phyloP scores from a whole-genome alignment of 2,113 vertebrate genomes.

The Tylochromis polylepis region DNA sequence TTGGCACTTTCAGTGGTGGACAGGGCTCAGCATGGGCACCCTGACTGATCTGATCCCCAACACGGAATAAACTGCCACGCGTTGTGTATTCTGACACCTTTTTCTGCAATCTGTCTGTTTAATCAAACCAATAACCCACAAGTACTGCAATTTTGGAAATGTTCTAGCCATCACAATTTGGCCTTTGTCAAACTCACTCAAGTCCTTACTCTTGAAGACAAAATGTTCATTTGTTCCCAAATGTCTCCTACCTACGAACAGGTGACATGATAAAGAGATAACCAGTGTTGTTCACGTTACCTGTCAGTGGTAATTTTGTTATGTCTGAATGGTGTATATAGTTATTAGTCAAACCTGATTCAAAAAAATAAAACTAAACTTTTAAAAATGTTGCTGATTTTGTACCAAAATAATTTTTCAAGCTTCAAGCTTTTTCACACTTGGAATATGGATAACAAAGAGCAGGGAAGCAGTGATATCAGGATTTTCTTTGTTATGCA shows the following conservation, averaged over 20 bases:
- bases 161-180: background rate
- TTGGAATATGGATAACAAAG: background rate
- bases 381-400: background rate
- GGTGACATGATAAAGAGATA: background rate
- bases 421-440: background rate
- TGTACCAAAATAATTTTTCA: background rate
- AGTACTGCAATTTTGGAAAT: background rate
- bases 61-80: background rate
- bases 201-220: background rate
- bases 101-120: background rate
- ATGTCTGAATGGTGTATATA: fast-evolving
- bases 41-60: background rate
- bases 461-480: background rate
- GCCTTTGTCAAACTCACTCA: background rate
- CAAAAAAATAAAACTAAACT: background rate
- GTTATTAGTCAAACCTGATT: background rate
- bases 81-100: background rate
- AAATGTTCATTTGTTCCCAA: background rate
- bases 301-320: background rate
- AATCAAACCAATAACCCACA: background rate
- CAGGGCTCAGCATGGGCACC: fast-evolving
- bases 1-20: background rate
- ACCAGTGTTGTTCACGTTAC: background rate
- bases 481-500: background rate
- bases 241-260: background rate